These are phyloP conservation scores for Odontocerum albicorne DNA, from an alignment of 2,888 invertebrate genomes.

Conservation along the genomic window DNA sequence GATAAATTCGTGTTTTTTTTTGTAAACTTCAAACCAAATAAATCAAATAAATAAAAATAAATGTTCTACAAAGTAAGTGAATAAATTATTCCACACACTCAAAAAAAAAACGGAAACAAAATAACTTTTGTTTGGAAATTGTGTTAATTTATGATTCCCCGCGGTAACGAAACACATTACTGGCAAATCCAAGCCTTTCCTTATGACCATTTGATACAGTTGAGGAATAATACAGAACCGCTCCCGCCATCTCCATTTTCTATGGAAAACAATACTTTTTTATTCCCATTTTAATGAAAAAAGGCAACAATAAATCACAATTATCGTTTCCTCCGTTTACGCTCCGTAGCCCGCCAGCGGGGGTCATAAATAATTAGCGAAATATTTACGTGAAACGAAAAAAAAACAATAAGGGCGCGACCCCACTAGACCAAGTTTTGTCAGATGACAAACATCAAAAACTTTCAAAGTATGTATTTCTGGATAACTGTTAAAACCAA, in stretches of 20 bases:
- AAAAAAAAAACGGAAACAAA: constrained; percentile 8
- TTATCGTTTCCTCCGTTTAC: constrained; percentile 32
- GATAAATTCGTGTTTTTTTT: no score
- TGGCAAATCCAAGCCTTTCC: constrained; percentile 17
- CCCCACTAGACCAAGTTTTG: no score
- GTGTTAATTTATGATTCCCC: constrained; percentile 20
- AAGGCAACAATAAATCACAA: constrained; percentile 30
- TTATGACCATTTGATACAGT: constrained; percentile 4
- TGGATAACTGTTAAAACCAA: no score
- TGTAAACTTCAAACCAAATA: no score
- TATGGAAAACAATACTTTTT: constrained; percentile 29
- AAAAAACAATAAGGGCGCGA: no score
- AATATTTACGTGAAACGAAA: constrained; percentile 27
- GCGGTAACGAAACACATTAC: constrained; percentile 11
- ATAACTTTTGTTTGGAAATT: constrained; percentile 16
- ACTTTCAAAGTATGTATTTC: no score
- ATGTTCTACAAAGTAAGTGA: no score
- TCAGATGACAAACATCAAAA: no score
- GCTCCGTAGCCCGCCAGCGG: constrained; percentile 21
- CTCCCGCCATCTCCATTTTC: constrained; percentile 22
- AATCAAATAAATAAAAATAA: no score
- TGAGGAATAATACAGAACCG: constrained; percentile 13
- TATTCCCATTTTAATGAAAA: constrained; percentile 32
- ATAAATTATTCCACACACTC: no score
- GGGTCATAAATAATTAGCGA: constrained; percentile 30